Evolutionary conservation across 2,113 vertebrate species (phyloP).

Genomic region (Edolisoma coerulescens): DNA sequence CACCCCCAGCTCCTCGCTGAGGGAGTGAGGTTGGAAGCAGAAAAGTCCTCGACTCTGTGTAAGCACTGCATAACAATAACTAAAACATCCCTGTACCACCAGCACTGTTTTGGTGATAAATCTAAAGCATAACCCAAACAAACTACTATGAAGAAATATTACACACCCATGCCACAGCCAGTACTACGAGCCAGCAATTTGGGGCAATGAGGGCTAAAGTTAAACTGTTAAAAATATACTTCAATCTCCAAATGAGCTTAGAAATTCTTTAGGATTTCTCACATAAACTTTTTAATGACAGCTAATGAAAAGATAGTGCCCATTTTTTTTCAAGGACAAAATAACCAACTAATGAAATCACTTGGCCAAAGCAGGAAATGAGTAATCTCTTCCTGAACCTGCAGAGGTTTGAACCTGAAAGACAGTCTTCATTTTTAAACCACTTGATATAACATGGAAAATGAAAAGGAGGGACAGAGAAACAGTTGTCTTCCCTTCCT

Average conservation of each 20-base stretch:
- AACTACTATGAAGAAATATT: not conserved
- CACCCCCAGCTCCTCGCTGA: rapidly evolving
- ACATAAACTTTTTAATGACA: not conserved
- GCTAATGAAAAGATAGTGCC: not conserved
- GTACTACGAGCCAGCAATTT: not conserved
- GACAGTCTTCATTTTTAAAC: not conserved
- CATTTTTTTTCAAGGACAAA: not conserved
- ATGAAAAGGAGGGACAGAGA: not conserved
- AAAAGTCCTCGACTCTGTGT: not conserved
- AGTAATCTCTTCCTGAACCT: not conserved
- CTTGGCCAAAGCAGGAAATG: not conserved
- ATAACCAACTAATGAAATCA: not conserved
- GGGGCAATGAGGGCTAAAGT: not conserved
- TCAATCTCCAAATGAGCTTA: not conserved
- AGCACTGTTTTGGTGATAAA: not conserved
- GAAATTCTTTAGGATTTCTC: not conserved
- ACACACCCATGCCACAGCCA: not conserved
- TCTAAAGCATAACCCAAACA: not conserved
- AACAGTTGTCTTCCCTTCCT: not conserved
- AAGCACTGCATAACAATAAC: not conserved
- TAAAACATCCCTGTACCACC: not conserved
- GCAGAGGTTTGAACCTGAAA: not conserved
- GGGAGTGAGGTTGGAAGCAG: not conserved
- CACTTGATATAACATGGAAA: not conserved
- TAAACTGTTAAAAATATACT: not conserved